phyloP scores from a whole-genome alignment of 1,140 invertebrate genomes.

The Littorina saxatilis region DNA sequence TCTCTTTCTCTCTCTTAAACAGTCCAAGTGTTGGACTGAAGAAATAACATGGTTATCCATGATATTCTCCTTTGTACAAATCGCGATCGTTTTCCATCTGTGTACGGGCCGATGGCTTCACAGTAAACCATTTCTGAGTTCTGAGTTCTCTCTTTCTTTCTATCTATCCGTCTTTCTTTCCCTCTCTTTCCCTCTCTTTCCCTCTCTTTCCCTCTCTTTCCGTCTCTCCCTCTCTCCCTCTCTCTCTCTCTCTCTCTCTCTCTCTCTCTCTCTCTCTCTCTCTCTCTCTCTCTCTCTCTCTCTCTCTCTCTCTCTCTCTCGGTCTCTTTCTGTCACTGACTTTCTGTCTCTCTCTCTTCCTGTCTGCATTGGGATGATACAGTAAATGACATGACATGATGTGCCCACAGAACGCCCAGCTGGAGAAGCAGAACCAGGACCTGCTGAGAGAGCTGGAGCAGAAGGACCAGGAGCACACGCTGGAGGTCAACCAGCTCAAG shows the following conservation, averaged over 20 bases:
- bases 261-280: constrained; percentile 4
- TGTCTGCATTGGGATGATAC: not conserved
- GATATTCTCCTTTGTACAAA: too few relatives aligned
- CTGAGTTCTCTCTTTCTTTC: not conserved
- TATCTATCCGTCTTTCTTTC: not conserved
- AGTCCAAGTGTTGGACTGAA: too few relatives aligned
- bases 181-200: not conserved
- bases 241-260: not conserved
- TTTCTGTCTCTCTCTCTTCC: not conserved
- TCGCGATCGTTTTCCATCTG: too few relatives aligned
- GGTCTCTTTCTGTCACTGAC: too few relatives aligned
- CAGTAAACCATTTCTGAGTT: too few relatives aligned
- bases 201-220: not conserved
- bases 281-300: not conserved
- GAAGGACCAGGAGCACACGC: constrained; percentile 69
- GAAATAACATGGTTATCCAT: too few relatives aligned
- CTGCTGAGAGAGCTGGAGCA: constrained; percentile 76
- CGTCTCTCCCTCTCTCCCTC: not conserved
- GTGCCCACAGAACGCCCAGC: constrained; percentile 73
- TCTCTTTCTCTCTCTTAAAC: too few relatives aligned
- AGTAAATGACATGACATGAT: too few relatives aligned
- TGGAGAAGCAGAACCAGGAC: constrained; percentile 77
- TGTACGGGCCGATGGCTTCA: too few relatives aligned
- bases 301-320: not conserved
- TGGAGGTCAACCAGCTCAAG: constrained; percentile 58